These are phyloP conservation scores for Alentia gelatinosa DNA, from an alignment of 2,888 invertebrate genomes.

Conservation along the genomic window DNA sequence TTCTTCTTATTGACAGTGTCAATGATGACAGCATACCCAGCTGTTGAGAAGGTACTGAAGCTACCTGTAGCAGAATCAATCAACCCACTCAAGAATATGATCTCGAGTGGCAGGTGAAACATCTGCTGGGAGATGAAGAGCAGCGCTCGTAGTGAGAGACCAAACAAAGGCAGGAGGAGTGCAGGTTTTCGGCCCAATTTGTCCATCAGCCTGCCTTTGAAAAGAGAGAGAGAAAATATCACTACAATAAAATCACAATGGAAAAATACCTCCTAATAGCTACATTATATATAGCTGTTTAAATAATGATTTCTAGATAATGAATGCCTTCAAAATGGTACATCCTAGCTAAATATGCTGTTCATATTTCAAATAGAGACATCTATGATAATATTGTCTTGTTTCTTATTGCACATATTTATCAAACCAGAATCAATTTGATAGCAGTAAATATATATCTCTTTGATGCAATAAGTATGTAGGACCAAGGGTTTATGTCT, in stretches of 20 bases:
- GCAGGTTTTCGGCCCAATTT: background rate
- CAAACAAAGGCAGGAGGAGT: background rate
- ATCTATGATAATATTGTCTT: no score
- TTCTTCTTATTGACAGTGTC: background rate
- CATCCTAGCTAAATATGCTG: no score
- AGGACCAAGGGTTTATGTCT: no score
- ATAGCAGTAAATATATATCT: no score
- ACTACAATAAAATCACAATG: background rate
- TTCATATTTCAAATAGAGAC: no score
- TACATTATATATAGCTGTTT: no score
- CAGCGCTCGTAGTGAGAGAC: background rate
- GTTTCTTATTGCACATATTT: no score
- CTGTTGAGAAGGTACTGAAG: background rate
- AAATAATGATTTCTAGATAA: no score
- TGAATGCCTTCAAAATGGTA: no score
- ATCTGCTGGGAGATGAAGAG: background rate
- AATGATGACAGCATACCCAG: background rate
- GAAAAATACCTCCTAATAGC: no score
- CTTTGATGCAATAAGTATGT: no score
- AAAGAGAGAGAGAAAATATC: background rate
- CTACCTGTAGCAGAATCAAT: background rate
- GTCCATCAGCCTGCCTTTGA: background rate
- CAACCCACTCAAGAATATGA: background rate
- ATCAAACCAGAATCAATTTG: no score
- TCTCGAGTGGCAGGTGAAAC: background rate